These are phyloP conservation scores for Eristalis pertinax DNA, from an alignment of 2,888 invertebrate species.

Conservation along the genomic window DNA sequence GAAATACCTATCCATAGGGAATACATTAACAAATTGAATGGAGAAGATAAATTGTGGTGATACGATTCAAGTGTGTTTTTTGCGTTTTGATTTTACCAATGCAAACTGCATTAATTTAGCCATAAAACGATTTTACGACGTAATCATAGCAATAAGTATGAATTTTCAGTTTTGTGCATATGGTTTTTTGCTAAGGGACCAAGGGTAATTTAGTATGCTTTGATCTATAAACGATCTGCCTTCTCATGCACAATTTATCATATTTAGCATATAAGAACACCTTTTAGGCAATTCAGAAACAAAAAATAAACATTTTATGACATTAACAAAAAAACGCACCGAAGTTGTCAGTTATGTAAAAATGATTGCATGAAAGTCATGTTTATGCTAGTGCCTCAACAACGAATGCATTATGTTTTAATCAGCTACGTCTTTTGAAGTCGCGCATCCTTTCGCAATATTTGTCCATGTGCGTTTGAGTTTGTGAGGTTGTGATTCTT, in stretches of 20 bases:
- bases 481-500: too few relatives aligned
- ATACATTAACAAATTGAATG: not conserved
- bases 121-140: not conserved
- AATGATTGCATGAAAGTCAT: not conserved
- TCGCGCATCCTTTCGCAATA: too few relatives aligned
- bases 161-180: not conserved
- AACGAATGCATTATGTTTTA: too few relatives aligned
- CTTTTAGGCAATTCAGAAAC: not conserved
- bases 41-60: not conserved
- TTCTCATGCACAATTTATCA: not conserved
- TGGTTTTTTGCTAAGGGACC: not conserved
- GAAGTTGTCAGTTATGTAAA: not conserved
- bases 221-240: not conserved
- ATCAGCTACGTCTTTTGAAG: too few relatives aligned
- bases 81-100: not conserved
- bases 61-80: not conserved
- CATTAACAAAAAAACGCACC: not conserved
- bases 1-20: slow-evolving; percentile 3
- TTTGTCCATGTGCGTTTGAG: too few relatives aligned
- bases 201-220: not conserved
- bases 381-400: too few relatives aligned
- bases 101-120: not conserved
- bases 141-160: not conserved
- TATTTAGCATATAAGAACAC: not conserved
- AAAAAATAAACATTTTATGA: not conserved